A percentile compares a stretch with the other conserved stretches of the same genome.
These are phyloP conservation scores for Lacanobia oleracea DNA, from an alignment of 2,888 invertebrate genomes.

Conservation along the genomic window DNA sequence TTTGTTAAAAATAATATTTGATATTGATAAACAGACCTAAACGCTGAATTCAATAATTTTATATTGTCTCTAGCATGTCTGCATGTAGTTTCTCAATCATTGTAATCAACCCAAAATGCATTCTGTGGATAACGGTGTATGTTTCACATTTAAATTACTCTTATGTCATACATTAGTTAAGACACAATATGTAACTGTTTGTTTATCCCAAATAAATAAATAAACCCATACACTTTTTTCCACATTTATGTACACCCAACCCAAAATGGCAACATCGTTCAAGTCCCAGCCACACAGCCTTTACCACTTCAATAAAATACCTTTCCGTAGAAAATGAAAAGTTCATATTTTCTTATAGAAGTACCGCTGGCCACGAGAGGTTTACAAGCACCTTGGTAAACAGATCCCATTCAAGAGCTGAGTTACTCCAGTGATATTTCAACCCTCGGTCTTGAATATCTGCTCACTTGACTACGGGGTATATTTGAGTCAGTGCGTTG, in stretches of 20 bases:
- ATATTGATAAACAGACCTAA: too few relatives aligned
- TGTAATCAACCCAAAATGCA: too few relatives aligned
- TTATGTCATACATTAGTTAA: too few relatives aligned
- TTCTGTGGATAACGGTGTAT: too few relatives aligned
- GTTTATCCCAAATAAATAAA: too few relatives aligned
- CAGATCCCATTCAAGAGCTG: slow-evolving; percentile 50
- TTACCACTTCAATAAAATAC: slow-evolving; percentile 43
- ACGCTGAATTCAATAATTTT: too few relatives aligned
- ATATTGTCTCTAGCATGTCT: too few relatives aligned
- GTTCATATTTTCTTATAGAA: slow-evolving; percentile 51
- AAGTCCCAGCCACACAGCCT: not conserved
- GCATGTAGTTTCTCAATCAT: too few relatives aligned
- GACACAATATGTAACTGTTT: too few relatives aligned
- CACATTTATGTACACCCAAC: not conserved
- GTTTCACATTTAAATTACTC: too few relatives aligned
- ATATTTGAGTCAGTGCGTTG: slow-evolving; percentile 21
- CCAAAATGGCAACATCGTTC: slow-evolving; percentile 30
- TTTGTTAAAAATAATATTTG: too few relatives aligned
- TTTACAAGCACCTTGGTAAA: slow-evolving; percentile 42
- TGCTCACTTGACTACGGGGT: slow-evolving; percentile 23
- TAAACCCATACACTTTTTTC: not conserved
- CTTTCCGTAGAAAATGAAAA: slow-evolving; percentile 32
- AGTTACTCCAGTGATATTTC: slow-evolving; percentile 51
- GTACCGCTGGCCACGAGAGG: slow-evolving; percentile 34
- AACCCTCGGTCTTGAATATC: slow-evolving; percentile 41